Conservation (phyloP, 2,797 vertebrate species). For the Coracias cyanogaster region DNA sequence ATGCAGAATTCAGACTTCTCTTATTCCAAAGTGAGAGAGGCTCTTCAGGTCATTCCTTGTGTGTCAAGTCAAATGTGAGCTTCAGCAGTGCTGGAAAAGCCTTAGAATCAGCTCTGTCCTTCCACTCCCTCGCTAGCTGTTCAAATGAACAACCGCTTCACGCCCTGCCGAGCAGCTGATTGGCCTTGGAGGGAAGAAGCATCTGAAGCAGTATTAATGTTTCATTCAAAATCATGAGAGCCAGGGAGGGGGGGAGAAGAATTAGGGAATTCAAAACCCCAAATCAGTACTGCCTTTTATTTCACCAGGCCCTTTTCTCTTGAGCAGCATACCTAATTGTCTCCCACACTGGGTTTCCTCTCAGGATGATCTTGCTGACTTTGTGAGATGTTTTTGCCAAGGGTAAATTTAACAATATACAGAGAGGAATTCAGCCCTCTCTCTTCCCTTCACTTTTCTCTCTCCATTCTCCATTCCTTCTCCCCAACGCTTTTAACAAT, state of each 20-base stretch:
- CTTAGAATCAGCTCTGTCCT: slow-evolving; percentile 26
- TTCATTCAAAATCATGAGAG: slow-evolving; percentile 60
- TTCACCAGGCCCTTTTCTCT: neutral
- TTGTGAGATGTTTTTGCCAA: neutral
- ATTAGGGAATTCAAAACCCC: slow-evolving; percentile 23
- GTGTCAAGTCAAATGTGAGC: slow-evolving; percentile 35
- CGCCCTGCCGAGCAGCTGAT: slow-evolving; percentile 64
- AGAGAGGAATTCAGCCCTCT: neutral
- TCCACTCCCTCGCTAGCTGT: slow-evolving; percentile 43
- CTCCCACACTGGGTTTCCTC: neutral
- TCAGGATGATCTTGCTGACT: neutral
- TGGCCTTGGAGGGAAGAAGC: slow-evolving; percentile 67
- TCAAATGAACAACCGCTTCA: slow-evolving; percentile 56
- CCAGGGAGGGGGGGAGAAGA: neutral
- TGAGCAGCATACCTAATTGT: neutral
- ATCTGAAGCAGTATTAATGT: slow-evolving; percentile 71
- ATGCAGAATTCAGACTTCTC: neutral
- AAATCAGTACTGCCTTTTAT: slow-evolving; percentile 18
- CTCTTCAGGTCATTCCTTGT: slow-evolving; percentile 26
- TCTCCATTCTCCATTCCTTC: neutral
- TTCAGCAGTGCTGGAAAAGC: slow-evolving; percentile 8
- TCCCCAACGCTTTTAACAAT: neutral
- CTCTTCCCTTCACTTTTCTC: neutral
- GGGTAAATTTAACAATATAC: neutral
- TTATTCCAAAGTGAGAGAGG: neutral